These are phyloP conservation scores for Drosophila buzzatii DNA, from an alignment of 2,888 invertebrate genomes.

Conservation along the genomic window DNA sequence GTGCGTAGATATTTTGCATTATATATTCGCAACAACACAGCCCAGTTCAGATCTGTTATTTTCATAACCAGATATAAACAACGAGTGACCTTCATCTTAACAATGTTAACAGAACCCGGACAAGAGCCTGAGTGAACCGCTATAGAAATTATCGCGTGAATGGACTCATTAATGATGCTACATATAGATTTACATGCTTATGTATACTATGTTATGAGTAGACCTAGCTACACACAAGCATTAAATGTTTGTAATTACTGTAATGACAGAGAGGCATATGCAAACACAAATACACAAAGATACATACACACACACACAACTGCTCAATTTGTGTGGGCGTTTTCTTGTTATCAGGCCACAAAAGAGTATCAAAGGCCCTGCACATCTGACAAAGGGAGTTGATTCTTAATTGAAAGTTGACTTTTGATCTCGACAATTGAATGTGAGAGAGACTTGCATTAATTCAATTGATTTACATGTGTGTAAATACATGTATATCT, in stretches of 20 bases:
- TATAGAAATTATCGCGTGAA: slow-evolving; percentile 40
- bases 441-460: slow-evolving; percentile 15
- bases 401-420: slow-evolving; percentile 37
- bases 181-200: neutral
- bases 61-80: neutral
- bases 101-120: slow-evolving; percentile 33
- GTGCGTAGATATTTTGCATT: neutral
- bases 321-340: slow-evolving; percentile 47
- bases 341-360: slow-evolving; percentile 22
- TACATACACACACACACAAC: slow-evolving; percentile 5
- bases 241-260: slow-evolving; percentile 19
- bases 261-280: slow-evolving; percentile 3
- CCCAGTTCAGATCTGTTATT: slow-evolving; percentile 8
- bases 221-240: neutral
- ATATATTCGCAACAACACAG: slow-evolving; percentile 14
- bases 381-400: slow-evolving; percentile 36
- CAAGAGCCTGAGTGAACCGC: slow-evolving; percentile 34
- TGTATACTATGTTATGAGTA: neutral
- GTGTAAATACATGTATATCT: neutral
- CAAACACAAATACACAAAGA: slow-evolving; percentile 13
- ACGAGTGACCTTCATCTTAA: slow-evolving; percentile 40
- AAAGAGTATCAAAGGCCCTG: slow-evolving; percentile 5
- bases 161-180: slow-evolving; percentile 23
- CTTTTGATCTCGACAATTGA: slow-evolving; percentile 37
- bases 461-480: slow-evolving; percentile 28